Evolutionary conservation across 2,113 vertebrate genomes (phyloP).

Genomic region (Anser brachyrhynchus): DNA sequence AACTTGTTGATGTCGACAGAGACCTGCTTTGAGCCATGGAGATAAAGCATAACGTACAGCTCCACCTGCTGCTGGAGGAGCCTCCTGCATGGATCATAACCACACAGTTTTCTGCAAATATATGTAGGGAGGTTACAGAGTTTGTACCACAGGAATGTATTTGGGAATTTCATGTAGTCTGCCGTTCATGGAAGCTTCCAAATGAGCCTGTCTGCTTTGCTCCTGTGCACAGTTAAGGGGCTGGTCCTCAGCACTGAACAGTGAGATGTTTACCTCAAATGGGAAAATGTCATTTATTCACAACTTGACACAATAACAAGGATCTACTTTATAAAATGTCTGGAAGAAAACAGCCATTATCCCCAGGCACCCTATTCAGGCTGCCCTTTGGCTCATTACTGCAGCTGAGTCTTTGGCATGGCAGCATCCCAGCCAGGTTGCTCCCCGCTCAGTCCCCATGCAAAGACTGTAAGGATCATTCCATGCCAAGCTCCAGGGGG

Average conservation of each 20-base stretch:
- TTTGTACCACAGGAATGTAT: background rate
- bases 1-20: background rate
- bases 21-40: fast-evolving
- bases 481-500: background rate
- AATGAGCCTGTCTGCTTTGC: background rate
- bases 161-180: background rate
- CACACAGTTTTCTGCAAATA: background rate
- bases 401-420: background rate
- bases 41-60: background rate
- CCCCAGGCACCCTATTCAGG: background rate
- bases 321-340: background rate
- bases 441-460: fast-evolving
- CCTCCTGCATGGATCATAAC: background rate
- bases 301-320: background rate
- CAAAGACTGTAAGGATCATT: background rate
- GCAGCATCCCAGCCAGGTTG: background rate
- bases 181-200: background rate
- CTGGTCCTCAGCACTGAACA: background rate
- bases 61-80: constrained; percentile 48
- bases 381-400: background rate
- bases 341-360: background rate
- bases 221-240: background rate
- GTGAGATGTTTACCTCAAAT: background rate
- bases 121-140: background rate
- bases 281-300: background rate